Base-by-base conservation (phyloP, 2,888 invertebrate genomes). In the Drosophila niveifrons region DNA sequence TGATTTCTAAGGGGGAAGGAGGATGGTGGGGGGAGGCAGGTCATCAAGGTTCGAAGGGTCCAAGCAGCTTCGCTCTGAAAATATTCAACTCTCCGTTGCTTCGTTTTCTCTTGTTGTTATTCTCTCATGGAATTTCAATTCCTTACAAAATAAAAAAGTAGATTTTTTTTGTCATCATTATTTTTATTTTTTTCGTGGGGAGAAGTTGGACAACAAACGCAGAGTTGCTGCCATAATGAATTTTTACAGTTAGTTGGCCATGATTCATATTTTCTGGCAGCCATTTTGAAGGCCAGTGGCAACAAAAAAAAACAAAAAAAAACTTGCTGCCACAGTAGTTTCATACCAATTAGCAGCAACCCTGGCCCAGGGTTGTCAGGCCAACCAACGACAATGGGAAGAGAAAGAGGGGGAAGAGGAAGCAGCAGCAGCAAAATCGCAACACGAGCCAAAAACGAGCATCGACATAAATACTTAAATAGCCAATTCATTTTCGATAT, bases 231-330 rank as follows among this genome's bases (percentile, higher is more conserved):
- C 34, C 70, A 73, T 75, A 77, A 77, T 82, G 80, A 77, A 85
- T 82, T 79, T 84, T 77, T 84, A 75, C 88, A 82, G 82, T 84
- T 77, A 71, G 76, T 72, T 83, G 82, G 70, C 77, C 86, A 72
- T 86, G 83, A 86, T 80, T 83, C 86, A 86, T 80, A 68, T 86
- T 83, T 71, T 57, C 52, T 66, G 55, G 41, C 51, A 50, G 39
- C 48, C 41, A 53, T 59, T 63, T 71, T 71, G 72, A 76, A 72
- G 77, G 73, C 67, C 67, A 68, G 11, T 34, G 59, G 65, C 62
- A 69, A 70, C n/a, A n/a, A n/a, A n/a, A n/a, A n/a, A n/a, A n/a
- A 31, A 17, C 36, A 55, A 67, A 10, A 10, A 36, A 57, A 85
- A 85, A 75, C 58, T 71, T 72, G 17, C 58, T 36, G 50, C 23